Base-by-base conservation (phyloP, 2,797 vertebrate genomes). In the Halcyon chelicuti region DNA sequence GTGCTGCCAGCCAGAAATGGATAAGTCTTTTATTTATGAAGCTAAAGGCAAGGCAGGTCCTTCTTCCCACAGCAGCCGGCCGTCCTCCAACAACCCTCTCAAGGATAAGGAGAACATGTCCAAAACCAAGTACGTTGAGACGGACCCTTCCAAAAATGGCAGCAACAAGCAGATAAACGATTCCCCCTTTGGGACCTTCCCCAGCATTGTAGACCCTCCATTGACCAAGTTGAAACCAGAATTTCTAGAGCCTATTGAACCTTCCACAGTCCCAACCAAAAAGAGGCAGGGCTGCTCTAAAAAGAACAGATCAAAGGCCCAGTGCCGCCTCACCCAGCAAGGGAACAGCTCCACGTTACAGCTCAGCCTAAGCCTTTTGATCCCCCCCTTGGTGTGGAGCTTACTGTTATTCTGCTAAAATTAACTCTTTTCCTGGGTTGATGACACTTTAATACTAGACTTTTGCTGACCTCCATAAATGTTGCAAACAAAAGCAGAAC, bases 251-350 rank as follows among this genome's bases (percentile, higher is more conserved):
- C 98, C 98, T 47, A 98, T 99, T 42, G 99, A 99, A 94, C 98
- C 98, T 40, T 99, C 99, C 44, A 99, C 99, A 97, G 97, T 98
- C 0, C 99, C 99, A 63, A 99, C 99, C 86, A 99, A 98, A 98
- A 99, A 99, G 98, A 99, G 99, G 98, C 99, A 99, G 92, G 99
- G 99, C 96, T 99, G 99, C 92, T 99, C 98, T 89, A 99, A 99
- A 98, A 99, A 99, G 98, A 99, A 99, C 94, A 99, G 98, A 94
- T 99, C 99, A 84, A 99, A 99, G 94, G 97, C 98, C 79, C 99
- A 99, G 49, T 99, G 99, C 97, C 98, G 98, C 23, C 98, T 99
- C 94, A 99, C 98, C 97, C 98, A 99, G 90, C 98, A 96, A 40
- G 98, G 98, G 86, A 97, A 98, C 62, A 98, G 98, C 91, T 92